phyloP scores from a whole-genome alignment of 2,888 invertebrate species.

The Drosophila borealis region DNA sequence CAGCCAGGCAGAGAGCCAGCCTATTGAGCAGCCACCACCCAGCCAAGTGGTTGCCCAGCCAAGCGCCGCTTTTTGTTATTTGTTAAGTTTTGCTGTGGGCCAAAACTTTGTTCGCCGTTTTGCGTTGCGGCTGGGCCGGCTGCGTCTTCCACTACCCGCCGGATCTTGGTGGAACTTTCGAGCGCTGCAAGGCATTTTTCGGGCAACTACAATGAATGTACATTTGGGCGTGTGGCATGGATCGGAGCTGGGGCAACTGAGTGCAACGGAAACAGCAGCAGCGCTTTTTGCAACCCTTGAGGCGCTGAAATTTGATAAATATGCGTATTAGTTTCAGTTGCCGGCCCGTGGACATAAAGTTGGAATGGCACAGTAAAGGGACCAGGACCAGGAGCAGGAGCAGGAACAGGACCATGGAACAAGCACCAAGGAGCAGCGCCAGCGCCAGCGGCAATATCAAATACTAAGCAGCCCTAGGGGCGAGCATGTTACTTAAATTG shows the following conservation, averaged over 20 bases:
- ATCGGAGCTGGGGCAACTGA: neutral
- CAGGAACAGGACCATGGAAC: neutral
- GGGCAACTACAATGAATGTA: conserved; percentile 64
- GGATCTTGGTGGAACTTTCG: conserved; percentile 1
- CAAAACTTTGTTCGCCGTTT: conserved; percentile 67
- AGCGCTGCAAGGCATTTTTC: conserved; percentile 65
- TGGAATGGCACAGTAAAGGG: neutral
- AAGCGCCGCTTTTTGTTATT: conserved; percentile 42
- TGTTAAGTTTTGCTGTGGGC: conserved; percentile 64
- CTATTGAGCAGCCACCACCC: conserved; percentile 45
- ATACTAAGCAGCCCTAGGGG: conserved; percentile 47
- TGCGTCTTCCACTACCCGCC: conserved; percentile 9
- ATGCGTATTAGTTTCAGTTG: conserved; percentile 79
- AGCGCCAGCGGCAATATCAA: conserved; percentile 39
- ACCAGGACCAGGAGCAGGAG: conserved; percentile 3
- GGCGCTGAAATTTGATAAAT: conserved; percentile 77
- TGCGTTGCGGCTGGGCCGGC: conserved; percentile 66
- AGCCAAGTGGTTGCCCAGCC: conserved; percentile 41
- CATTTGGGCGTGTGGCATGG: conserved; percentile 44
- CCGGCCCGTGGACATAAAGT: conserved; percentile 20
- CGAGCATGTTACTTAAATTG: conserved; percentile 57
- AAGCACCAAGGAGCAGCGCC: conserved; percentile 1
- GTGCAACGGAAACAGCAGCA: conserved; percentile 32
- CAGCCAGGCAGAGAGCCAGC: conserved; percentile 13
- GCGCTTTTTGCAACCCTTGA: conserved; percentile 61